phyloP scores from a whole-genome alignment of 2,888 invertebrate genomes.

The Ormyrus thymus region DNA sequence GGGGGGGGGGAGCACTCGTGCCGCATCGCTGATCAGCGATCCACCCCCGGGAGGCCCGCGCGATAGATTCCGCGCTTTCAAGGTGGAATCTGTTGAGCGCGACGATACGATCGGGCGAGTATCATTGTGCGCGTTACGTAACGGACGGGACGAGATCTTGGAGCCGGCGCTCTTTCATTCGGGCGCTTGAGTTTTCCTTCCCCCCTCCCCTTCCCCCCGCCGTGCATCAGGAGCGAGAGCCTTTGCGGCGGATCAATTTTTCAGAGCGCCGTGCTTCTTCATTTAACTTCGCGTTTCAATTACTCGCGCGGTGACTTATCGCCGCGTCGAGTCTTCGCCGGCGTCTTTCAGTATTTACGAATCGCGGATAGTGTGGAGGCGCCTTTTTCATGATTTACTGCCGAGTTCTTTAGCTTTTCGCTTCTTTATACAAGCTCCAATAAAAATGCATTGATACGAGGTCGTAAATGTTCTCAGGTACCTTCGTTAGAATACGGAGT shows the following conservation, averaged over 20 bases:
- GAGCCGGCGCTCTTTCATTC: neutral
- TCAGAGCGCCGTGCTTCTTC: slow-evolving; percentile 14
- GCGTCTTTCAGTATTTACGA: no score
- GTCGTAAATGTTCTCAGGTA: no score
- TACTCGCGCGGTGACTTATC: neutral
- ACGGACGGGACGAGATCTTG: slow-evolving; percentile 29
- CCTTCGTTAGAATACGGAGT: no score
- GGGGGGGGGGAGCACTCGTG: no score
- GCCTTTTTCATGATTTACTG: no score
- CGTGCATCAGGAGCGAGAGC: slow-evolving; percentile 1
- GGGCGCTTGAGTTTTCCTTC: slow-evolving; percentile 10
- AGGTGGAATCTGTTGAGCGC: slow-evolving; percentile 37
- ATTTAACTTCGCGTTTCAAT: slow-evolving; percentile 24
- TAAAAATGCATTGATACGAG: no score
- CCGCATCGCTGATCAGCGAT: no score
- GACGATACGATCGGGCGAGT: slow-evolving; percentile 30
- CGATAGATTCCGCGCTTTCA: slow-evolving; percentile 30
- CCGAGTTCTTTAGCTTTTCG: no score
- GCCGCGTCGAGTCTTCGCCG: neutral
- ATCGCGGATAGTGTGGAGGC: no score
- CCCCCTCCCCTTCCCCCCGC: neutral
- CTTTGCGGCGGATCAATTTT: neutral
- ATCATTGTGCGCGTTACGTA: slow-evolving; percentile 28
- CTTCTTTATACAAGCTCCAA: no score
- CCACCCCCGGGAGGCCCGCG: no score